phyloP scores from a whole-genome alignment of 1,140 invertebrate genomes.

The Cheumatopsyche charites region DNA sequence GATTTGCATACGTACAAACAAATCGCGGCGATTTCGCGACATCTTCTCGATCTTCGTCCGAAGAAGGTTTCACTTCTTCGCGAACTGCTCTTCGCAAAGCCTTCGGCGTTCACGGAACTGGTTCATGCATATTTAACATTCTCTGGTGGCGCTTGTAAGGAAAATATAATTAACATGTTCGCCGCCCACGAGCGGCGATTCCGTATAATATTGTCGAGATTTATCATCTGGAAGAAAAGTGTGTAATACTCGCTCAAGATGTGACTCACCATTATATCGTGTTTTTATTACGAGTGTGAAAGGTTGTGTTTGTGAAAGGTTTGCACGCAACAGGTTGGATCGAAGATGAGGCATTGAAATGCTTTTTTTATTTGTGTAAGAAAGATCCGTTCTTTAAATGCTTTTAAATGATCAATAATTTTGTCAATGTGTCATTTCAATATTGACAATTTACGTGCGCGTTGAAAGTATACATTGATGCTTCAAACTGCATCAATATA shows the following conservation, averaged over 20 bases:
- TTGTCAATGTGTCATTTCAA: too few relatives aligned
- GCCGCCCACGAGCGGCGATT: conserved; percentile 28
- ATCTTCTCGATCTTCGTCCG: neutral
- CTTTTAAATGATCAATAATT: too few relatives aligned
- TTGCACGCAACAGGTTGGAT: too few relatives aligned
- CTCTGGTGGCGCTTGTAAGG: conserved; percentile 26
- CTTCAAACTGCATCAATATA: too few relatives aligned
- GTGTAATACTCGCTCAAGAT: neutral
- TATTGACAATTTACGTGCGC: too few relatives aligned
- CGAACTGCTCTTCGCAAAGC: neutral
- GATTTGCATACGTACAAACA: neutral
- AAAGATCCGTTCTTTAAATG: too few relatives aligned
- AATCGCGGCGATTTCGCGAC: conserved; percentile 1
- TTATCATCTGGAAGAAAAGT: conserved; percentile 32
- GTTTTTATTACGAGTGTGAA: too few relatives aligned
- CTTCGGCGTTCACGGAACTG: conserved; percentile 20
- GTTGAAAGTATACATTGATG: too few relatives aligned
- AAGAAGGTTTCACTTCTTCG: neutral
- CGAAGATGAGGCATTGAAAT: too few relatives aligned
- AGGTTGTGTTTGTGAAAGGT: too few relatives aligned
- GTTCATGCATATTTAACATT: conserved; percentile 33
- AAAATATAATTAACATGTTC: conserved; percentile 36
- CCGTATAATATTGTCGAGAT: conserved; percentile 28
- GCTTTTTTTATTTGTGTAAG: too few relatives aligned
- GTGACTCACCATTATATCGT: conserved; percentile 13